Evolutionary conservation across 2,888 invertebrate species (phyloP).

Genomic region (Smittia sp.): DNA sequence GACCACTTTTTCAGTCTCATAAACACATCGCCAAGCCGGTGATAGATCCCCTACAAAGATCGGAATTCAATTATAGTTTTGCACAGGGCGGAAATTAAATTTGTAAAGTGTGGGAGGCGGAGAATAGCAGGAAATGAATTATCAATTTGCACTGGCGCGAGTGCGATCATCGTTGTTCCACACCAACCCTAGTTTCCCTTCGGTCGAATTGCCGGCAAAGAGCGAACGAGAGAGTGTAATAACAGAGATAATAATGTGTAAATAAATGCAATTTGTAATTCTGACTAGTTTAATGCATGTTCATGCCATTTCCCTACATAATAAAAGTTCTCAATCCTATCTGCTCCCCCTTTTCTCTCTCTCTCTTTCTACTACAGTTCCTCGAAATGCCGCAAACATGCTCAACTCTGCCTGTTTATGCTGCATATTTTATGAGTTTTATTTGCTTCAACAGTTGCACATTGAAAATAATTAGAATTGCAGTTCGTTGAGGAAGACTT

Average conservation of each 20-base stretch:
- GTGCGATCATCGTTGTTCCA: too few relatives aligned
- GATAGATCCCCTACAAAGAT: conserved; percentile 73
- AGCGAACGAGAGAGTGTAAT: conserved; percentile 32
- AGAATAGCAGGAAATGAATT: conserved; percentile 26
- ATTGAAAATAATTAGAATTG: conserved; percentile 39
- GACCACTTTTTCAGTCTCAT: conserved; percentile 77
- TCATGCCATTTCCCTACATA: conserved; percentile 30
- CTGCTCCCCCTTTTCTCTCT: not conserved
- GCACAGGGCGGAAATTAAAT: not conserved
- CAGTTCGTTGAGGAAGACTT: conserved; percentile 1
- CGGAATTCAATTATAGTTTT: conserved; percentile 23
- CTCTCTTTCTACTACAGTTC: not conserved
- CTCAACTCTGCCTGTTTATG: not conserved
- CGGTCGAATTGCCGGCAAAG: not conserved
- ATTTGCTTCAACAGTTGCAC: conserved; percentile 31
- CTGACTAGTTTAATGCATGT: conserved; percentile 40
- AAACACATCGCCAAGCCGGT: conserved; percentile 86
- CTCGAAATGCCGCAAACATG: not conserved
- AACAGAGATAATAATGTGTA: conserved; percentile 39
- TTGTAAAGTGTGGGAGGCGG: not conserved
- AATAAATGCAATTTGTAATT: conserved; percentile 38
- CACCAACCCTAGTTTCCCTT: not conserved
- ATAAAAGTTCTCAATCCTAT: not conserved
- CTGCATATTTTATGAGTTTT: conserved; percentile 30
- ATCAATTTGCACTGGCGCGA: conserved; percentile 19